Evolutionary conservation across 2,797 vertebrate genomes (phyloP), one percentile per base, ranked within the genome.

Genomic region (Mastacembelus armatus): DNA sequence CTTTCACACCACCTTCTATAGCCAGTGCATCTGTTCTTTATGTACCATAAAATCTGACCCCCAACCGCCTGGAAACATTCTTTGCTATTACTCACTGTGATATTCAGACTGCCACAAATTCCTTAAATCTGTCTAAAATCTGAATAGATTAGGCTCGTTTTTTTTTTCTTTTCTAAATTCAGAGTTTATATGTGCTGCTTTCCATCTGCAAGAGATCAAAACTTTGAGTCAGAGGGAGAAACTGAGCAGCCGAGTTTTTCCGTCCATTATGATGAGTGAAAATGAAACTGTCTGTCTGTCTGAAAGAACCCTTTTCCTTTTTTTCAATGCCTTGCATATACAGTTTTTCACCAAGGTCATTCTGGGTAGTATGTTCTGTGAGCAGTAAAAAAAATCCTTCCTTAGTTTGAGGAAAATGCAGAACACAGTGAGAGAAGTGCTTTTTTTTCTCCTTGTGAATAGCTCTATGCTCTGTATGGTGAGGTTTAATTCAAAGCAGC

Each of bases 21-120:
- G 72, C 80, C 58, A 57, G 15, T 78, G 78, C 74, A 86, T 87
- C 85, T 87, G 85, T 78, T 84, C 71, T 85, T 84, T 78, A 78
- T 68, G 52, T 50, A 19, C 72, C 75, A 84, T 81, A 67, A 72
- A 80, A 80, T 69, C 68, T 68, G 51, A n/a, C 61, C 69, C 43
- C 50, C 60, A 78, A 74, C 86, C 72, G 51, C 63, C 78, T 73
- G 63, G 87, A 84, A 75, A 40, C 35, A 54, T 26, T 65, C 39
- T 77, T 66, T 77, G 58, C 47, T 77, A 54, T 42, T 24, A 26
- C 26, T 47, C 45, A 15, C 64, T 44, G 12, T 54, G 39, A 32
- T 45, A 33, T 70, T 49, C 51, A 75, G 29, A 52, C 48, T 51
- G n/a, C 44, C 43, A 74, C 19, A 47, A 67, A 61, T n/a, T n/a